Conservation (phyloP, 1,140 invertebrate species). For the Drosophila paulistorum region DNA sequence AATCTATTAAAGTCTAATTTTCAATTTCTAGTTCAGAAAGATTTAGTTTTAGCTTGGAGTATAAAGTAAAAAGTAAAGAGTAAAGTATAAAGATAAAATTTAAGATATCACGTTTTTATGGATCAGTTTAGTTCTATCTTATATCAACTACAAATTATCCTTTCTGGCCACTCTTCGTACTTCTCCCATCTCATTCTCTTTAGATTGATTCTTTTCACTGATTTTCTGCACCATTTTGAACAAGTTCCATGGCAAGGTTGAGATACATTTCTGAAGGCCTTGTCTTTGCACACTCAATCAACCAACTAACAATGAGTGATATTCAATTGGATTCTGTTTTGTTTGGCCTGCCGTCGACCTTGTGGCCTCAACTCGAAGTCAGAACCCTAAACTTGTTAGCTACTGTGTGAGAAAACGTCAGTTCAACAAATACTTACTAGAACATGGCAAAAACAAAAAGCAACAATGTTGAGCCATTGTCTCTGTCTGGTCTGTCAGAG, state of each 20-base stretch:
- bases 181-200: too few species aligned
- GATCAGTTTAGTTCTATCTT: too few species aligned
- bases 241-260: slow-evolving; percentile 9
- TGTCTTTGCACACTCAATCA: slow-evolving; percentile 45
- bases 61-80: too few species aligned
- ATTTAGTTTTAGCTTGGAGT: too few species aligned
- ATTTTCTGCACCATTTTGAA: not conserved
- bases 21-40: too few species aligned
- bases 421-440: slow-evolving; percentile 44
- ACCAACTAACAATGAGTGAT: slow-evolving; percentile 37
- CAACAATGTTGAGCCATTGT: slow-evolving; percentile 31
- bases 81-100: too few species aligned
- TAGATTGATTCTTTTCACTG: not conserved
- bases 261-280: slow-evolving; percentile 31
- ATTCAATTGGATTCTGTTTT: slow-evolving; percentile 44
- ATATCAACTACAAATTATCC: too few species aligned
- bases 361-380: slow-evolving; percentile 37
- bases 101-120: too few species aligned
- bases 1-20: too few species aligned
- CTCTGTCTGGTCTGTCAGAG: slow-evolving; percentile 16
- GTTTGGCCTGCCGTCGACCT: slow-evolving; percentile 50
- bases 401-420: slow-evolving; percentile 67
- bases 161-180: too few species aligned
- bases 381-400: slow-evolving; percentile 66
- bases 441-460: not conserved